Base-by-base conservation (phyloP, 2,888 invertebrate species). In the Acheta domesticus region DNA sequence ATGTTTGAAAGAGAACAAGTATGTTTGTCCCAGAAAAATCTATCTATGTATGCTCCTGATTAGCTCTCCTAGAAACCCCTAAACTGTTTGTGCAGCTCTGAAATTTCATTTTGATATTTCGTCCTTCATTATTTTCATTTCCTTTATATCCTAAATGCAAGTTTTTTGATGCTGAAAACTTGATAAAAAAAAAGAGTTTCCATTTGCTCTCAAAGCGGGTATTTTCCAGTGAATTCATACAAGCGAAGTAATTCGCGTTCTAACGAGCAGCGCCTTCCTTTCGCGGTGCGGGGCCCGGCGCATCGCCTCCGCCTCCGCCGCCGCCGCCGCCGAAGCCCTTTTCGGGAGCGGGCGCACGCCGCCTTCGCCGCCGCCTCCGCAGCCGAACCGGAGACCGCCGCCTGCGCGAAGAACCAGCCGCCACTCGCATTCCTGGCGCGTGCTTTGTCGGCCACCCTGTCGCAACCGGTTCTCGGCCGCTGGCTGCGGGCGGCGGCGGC, bases 391-490 rank as follows among this genome's bases (percentile, higher is more conserved):
- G 62, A 23, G 62, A 14, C 14, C n/a, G 16, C 16, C 62, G 62
- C 62, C 62, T 62, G 19, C 62, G 14, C 62, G 62, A 19, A 62
- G 62, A 62, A 62, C 62, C 3, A 62, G 62, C 62, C 62, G 4
- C n/a, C 62, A 62, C 16, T 62, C 62, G 62, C 62, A 62, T 62
- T 62, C 62, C 62, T 62, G 14, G 62, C 62, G 62, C 62, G 62
- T 62, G 62, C 62, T 62, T 62, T 62, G 62, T 62, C 62, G 62
- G 62, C 62, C 62, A 12, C n/a, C 62, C 62, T 5, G 62, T 19
- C 3, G 62, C 62, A 62, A 62, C 62, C 62, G 62, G 62, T 62
- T 62, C 62, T 14, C 16, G 62, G 62, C n/a, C 14, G 62, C 14
- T 16, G 62, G 16, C 14, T 2, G 14, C 14, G 62, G 14, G 62